Evolutionary conservation across 2,113 vertebrate genomes (phyloP), one percentile per base, ranked within the genome.

Genomic region (Tenrec ecaudatus): DNA sequence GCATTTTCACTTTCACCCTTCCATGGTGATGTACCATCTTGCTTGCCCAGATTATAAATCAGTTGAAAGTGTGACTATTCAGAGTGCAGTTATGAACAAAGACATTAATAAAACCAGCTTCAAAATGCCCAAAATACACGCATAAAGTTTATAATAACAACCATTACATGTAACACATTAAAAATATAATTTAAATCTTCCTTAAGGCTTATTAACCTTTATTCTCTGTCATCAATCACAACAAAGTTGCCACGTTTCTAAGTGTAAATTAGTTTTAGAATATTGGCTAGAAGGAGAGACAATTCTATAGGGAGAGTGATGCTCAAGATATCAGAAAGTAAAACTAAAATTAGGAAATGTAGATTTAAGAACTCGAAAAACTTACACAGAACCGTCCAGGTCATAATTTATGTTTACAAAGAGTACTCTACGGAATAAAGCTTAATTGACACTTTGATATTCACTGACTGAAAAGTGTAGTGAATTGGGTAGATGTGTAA

Each of bases 1-100:
- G 71, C n/a, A 31, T 83, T 96, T 91, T 62, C 93, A 33, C 85
- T 89, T 89, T 85, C 14, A 27, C 31, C 78, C 71, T 27, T 53
- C 75, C 88, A 76, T 17, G 64, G 0, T 40, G 75, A 23, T 53
- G 77, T 0, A 15, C 22, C 6, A 57, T 87, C 11, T 68, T 77
- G 33, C n/a, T 86, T 94, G 6, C 47, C 2, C 27, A 57, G 40
- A 86, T 3, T 78, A 92, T 23, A 15, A 5, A 77, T 36, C 31
- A 31, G 16, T 66, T 84, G 33, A 2, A 92, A 84, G 57, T 86
- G 6, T 89, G 69, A 73, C 31, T 76, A 20, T 80, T 29, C 31
- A 93, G 31, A 89, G 57, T 71, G 82, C 10, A 82, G 7, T 1
- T 19, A 69, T 76, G 75, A 79, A 71, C 33, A 84, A 79, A 90